Conservation (phyloP, 2,797 vertebrate species). For the Sciurus vulgaris region DNA sequence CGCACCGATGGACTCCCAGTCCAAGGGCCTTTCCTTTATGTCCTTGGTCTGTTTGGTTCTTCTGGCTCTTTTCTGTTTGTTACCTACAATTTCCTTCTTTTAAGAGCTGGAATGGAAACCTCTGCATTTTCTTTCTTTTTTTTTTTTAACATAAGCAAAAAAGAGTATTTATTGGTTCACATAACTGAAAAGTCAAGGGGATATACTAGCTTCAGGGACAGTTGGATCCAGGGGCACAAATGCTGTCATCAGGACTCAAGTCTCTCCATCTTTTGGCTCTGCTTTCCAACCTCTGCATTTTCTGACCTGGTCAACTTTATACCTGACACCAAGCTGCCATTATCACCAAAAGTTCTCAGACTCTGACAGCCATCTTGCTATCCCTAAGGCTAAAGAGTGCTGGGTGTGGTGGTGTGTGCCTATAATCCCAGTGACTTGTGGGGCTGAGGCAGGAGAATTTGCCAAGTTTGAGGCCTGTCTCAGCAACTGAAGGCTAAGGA, state of each 20-base stretch:
- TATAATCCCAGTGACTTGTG: too few species aligned
- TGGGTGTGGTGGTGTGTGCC: too few species aligned
- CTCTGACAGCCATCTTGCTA: constrained; percentile 72
- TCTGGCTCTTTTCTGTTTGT: constrained; percentile 39
- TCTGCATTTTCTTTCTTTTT: too few species aligned
- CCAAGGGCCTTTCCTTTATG: neutral
- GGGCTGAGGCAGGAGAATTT: too few species aligned
- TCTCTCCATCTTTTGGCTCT: constrained; percentile 80
- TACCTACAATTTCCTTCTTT: neutral
- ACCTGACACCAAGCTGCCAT: constrained; percentile 26
- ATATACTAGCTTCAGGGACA: constrained; percentile 83
- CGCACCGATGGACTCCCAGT: neutral
- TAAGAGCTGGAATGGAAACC: neutral
- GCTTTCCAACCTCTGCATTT: constrained; percentile 65
- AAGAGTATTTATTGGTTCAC: constrained; percentile 84
- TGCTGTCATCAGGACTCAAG: constrained; percentile 75
- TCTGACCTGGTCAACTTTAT: constrained; percentile 78
- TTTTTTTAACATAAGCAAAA: constrained; percentile 82
- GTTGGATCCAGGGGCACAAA: constrained; percentile 80
- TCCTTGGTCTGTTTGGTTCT: neutral
- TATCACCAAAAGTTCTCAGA: constrained; percentile 72
- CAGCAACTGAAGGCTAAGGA: neutral
- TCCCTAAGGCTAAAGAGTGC: constrained; percentile 55
- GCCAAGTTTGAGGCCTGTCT: too few species aligned
- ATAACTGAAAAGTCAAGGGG: constrained; percentile 80